phyloP scores from a whole-genome alignment of 2,888 invertebrate genomes.

The Hymenopus coronatus region DNA sequence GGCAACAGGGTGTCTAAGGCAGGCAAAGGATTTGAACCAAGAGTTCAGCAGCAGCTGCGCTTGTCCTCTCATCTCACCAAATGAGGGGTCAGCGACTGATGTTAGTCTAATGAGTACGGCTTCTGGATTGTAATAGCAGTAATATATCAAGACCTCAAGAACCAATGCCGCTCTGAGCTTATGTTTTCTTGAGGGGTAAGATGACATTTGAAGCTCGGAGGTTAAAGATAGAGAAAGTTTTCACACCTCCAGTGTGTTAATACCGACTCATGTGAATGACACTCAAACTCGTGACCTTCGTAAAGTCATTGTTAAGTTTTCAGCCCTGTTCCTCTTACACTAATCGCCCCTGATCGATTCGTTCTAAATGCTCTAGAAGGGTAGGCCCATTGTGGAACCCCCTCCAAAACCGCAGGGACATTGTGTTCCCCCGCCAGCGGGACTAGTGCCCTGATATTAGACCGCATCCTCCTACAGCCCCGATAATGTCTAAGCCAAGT shows the following conservation, averaged over 20 bases:
- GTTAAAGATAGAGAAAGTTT: neutral
- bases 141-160: no score
- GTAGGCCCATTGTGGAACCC: neutral
- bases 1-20: no score
- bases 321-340: conserved; percentile 15
- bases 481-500: conserved; percentile 30
- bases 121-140: no score
- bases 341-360: conserved; percentile 29
- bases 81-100: no score
- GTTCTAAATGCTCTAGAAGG: conserved; percentile 14
- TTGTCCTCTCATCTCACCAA: no score
- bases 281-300: neutral
- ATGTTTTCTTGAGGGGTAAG: no score
- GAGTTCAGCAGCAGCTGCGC: no score
- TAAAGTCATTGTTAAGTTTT: conserved; percentile 3
- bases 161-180: no score
- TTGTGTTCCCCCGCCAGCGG: neutral
- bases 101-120: no score
- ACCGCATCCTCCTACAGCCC: conserved; percentile 21
- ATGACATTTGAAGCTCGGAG: neutral
- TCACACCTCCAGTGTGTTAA: neutral
- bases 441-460: neutral
- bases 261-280: neutral
- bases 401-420: neutral
- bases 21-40: no score